These are phyloP conservation scores for Cotesia typhae DNA, from an alignment of 1,140 invertebrate genomes.

Conservation along the genomic window DNA sequence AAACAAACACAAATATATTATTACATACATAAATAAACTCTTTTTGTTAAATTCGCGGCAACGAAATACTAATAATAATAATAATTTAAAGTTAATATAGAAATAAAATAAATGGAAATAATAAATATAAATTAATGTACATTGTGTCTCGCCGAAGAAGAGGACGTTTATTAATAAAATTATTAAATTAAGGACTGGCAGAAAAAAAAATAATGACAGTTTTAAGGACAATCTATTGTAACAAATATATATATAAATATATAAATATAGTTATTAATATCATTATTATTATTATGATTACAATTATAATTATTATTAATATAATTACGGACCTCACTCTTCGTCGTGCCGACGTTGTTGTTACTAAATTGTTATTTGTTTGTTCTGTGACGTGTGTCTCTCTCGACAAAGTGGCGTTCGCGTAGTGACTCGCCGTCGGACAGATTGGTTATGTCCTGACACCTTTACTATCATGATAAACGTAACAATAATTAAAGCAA, in stretches of 20 bases:
- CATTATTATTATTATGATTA: not conserved
- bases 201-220: too few relatives aligned
- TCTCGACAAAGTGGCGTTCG: constrained; percentile 35
- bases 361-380: constrained; percentile 43
- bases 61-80: too few relatives aligned
- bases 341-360: constrained; percentile 40
- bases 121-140: too few relatives aligned
- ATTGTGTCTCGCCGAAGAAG: too few relatives aligned
- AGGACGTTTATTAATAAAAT: too few relatives aligned
- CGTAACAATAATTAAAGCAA: not conserved
- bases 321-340: constrained; percentile 22
- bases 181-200: too few relatives aligned
- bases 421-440: constrained; percentile 19
- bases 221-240: too few relatives aligned
- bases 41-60: constrained; percentile 3
- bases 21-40: not conserved
- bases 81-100: too few relatives aligned
- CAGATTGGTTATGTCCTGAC: constrained; percentile 20
- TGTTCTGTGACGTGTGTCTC: constrained; percentile 43
- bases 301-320: not conserved
- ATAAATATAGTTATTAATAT: constrained; percentile 5
- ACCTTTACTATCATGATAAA: not conserved
- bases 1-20: not conserved
- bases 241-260: constrained; percentile 8
- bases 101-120: too few relatives aligned